Conservation (phyloP, 2,888 invertebrate genomes). For the Cryptocheilus praepositus region DNA sequence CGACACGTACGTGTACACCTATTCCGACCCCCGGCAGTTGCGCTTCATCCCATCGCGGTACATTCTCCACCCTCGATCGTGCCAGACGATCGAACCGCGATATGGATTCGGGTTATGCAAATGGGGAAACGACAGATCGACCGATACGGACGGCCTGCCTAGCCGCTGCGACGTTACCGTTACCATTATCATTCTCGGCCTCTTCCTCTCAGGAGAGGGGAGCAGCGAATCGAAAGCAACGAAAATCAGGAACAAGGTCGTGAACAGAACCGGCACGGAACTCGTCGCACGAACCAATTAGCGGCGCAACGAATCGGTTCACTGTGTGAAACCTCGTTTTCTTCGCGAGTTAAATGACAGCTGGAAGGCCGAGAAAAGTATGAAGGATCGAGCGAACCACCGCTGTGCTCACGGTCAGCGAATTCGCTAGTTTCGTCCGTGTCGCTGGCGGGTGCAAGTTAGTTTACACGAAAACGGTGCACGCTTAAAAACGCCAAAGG, state of each 20-base stretch:
- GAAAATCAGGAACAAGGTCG: constrained; percentile 49
- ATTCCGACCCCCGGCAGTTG: not conserved
- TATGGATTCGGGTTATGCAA: constrained; percentile 41
- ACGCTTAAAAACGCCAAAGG: too few relatives aligned
- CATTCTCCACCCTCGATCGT: constrained; percentile 13
- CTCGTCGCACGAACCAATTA: constrained; percentile 21
- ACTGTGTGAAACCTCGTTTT: constrained; percentile 24
- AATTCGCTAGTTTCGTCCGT: too few relatives aligned
- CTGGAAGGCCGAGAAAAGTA: too few relatives aligned
- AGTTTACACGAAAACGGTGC: too few relatives aligned
- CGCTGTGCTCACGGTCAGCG: too few relatives aligned
- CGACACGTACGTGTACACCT: constrained; percentile 26
- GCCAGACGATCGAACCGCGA: constrained; percentile 28
- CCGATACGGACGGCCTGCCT: constrained; percentile 1
- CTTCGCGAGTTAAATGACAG: too few relatives aligned
- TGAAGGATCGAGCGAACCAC: too few relatives aligned
- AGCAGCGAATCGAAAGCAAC: constrained; percentile 37
- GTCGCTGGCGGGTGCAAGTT: too few relatives aligned
- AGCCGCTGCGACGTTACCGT: constrained; percentile 22
- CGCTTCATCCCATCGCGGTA: not conserved
- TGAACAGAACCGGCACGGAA: constrained; percentile 22
- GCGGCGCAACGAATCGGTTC: constrained; percentile 26
- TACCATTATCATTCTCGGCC: constrained; percentile 25
- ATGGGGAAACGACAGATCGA: constrained; percentile 21
- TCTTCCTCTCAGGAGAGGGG: not conserved